Percentiles rank a stretch among this genome's conserved stretches.
These are phyloP conservation scores for Platysternon megacephalum DNA, from an alignment of 2,113 vertebrate species.

Conservation along the genomic window DNA sequence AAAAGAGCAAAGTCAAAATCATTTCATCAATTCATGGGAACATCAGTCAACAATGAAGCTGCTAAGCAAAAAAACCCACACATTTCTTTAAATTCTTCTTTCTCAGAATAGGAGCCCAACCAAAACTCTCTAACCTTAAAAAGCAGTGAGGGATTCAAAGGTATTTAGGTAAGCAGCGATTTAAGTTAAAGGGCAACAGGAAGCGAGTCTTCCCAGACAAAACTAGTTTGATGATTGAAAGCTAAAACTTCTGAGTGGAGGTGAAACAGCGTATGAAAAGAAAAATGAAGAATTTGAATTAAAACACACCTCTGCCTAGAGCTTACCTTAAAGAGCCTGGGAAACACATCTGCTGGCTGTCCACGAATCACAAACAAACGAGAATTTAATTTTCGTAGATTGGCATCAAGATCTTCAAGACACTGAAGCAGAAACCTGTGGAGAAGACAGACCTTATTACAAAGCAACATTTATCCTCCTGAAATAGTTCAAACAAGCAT, in stretches of 20 bases:
- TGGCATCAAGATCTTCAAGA: conserved; percentile 94
- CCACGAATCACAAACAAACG: conserved; percentile 96
- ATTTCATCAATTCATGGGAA: not conserved
- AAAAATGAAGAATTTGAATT: not conserved
- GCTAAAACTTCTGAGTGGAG: not conserved
- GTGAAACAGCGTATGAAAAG: not conserved
- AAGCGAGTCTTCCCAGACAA: not conserved
- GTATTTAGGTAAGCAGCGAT: not conserved
- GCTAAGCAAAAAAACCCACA: rapidly evolving
- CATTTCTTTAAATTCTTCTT: not conserved
- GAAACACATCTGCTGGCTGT: conserved; percentile 96
- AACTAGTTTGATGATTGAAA: not conserved
- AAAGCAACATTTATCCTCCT: conserved; percentile 8
- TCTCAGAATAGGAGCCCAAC: not conserved
- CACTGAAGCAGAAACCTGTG: conserved; percentile 93
- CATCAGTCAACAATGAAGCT: not conserved
- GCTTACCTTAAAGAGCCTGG: conserved; percentile 93
- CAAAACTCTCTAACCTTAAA: not conserved
- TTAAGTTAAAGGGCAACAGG: not conserved
- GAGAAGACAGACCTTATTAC: not conserved
- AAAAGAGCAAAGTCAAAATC: not conserved
- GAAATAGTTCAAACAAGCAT: not conserved
- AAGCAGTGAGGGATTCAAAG: not conserved
- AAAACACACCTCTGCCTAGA: not conserved
- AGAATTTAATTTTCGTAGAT: conserved; percentile 93